These are phyloP conservation scores for Papilio helenus DNA, from an alignment of 1,140 invertebrate genomes.

Conservation along the genomic window DNA sequence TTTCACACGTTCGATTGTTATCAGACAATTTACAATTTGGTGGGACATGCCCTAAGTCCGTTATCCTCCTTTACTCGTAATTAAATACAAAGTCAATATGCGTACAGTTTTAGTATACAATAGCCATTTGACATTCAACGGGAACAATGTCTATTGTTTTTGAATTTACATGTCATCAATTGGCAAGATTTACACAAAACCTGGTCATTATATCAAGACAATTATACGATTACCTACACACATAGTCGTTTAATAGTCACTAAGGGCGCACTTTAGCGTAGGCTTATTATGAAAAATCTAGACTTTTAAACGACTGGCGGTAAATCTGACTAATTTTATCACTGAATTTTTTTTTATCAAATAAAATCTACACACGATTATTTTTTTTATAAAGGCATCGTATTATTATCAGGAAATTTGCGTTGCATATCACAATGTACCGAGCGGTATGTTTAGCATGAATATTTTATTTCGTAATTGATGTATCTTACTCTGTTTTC, in stretches of 20 bases:
- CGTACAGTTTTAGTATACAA: conserved; percentile 27
- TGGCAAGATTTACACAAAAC: conserved; percentile 32
- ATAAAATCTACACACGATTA: conserved; percentile 9
- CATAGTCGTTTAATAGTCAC: too few species aligned
- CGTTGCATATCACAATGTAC: conserved; percentile 45
- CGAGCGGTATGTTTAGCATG: conserved; percentile 22
- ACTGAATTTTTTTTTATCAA: not conserved
- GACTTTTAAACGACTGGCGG: not conserved
- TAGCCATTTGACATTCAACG: conserved; percentile 15
- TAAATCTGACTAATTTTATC: conserved; percentile 3
- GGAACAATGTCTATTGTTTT: conserved; percentile 9
- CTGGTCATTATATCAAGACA: not conserved
- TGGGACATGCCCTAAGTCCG: too few species aligned
- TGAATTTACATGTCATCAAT: conserved; percentile 14
- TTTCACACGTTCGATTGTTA: too few species aligned
- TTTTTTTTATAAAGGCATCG: conserved; percentile 17
- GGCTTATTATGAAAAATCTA: too few species aligned
- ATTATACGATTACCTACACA: too few species aligned
- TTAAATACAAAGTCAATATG: conserved; percentile 8
- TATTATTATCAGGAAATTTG: conserved; percentile 13
- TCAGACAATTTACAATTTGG: too few species aligned
- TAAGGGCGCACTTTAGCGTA: not conserved
- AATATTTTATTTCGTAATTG: conserved; percentile 46
- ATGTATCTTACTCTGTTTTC: conserved; percentile 62
- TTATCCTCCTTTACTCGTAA: not conserved